Evolutionary conservation across 2,113 vertebrate species (phyloP).

Genomic region (Aspiorhynchus laticeps): DNA sequence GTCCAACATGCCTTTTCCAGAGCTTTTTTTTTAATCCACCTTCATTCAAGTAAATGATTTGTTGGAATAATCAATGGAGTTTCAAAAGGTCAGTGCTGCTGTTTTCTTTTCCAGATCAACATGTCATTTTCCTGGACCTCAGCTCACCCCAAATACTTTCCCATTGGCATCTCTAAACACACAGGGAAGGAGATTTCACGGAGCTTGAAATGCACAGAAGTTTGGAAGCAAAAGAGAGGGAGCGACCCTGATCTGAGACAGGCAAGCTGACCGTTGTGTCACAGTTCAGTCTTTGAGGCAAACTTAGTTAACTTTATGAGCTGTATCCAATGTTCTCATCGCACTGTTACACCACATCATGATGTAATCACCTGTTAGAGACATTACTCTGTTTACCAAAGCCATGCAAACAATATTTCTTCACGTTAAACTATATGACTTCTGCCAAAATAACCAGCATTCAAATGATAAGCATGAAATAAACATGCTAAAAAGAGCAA

Average conservation of each 20-base stretch:
- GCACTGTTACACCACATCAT: not conserved
- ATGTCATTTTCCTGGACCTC: not conserved
- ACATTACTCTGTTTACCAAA: not conserved
- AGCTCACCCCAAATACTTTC: slow-evolving; percentile 45
- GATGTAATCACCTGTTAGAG: not conserved
- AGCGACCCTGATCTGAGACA: slow-evolving; percentile 57
- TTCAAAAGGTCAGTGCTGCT: not conserved
- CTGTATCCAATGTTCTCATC: slow-evolving; percentile 16
- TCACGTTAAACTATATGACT: not conserved
- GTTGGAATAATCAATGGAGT: not conserved
- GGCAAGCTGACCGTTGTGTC: slow-evolving; percentile 46
- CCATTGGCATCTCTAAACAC: slow-evolving; percentile 80
- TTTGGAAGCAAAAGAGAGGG: slow-evolving; percentile 32
- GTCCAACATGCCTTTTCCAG: not conserved
- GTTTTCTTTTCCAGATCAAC: not conserved
- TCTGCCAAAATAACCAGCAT: not conserved
- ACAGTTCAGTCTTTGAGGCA: slow-evolving; percentile 14
- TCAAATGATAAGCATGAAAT: no score
- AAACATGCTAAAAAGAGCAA: not conserved
- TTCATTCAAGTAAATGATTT: not conserved
- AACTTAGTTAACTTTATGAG: slow-evolving; percentile 48
- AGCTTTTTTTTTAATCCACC: not conserved
- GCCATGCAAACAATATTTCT: not conserved
- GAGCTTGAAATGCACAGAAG: slow-evolving; percentile 57
- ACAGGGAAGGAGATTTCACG: slow-evolving; percentile 83